Base-by-base conservation (phyloP, 1,140 invertebrate species). In the Hylyphantes graminicola region DNA sequence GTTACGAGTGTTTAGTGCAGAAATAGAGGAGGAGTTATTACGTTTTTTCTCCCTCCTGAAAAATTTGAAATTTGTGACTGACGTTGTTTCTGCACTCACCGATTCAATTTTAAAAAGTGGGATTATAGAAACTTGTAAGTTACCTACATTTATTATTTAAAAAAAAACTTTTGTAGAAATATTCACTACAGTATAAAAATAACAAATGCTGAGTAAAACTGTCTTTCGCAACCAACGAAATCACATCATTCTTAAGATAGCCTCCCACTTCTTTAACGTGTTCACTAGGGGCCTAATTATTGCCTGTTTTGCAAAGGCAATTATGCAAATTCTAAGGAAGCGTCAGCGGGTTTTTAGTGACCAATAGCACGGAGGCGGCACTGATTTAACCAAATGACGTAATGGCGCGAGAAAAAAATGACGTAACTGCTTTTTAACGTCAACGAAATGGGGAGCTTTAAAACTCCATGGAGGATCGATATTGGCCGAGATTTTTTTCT, bases 241-340 rank as follows among this genome's bases (percentile, higher is more conserved):
- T 7, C 53, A 55, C 55, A 53, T 57, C 50, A 76, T 61, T 61
- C 57, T 48, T 76, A 76, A 76, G 59, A 59, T 76, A 35, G 35
- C 57, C 19, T 17, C 21, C 67, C 79, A 81, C 61, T 81, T 73
- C 79, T 73, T 81, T 81, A 81, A 81, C 79, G 68, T 72, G 79
- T 81, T 81, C 79, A 81, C 79, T 81, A 70, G 79, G 64, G 54
- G 68, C 79, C 79, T 81, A 81, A 81, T 81, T 81, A 81, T 81
- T 81, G 79, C 79, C 79, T 81, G 79, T 81, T 81, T 81, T 72
- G 79, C 79, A 81, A 70, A 55, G 79, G 79, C 68, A 81, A 81
- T 81, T 81, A 81, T 81, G 79, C 59, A 81, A 81, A 81, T 81
- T 81, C 57, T 67, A 68, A 50, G 51, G 35, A 57, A 21, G 79